Base-by-base conservation (phyloP, 2,888 invertebrate species). In the Boloria euphrosyne region DNA sequence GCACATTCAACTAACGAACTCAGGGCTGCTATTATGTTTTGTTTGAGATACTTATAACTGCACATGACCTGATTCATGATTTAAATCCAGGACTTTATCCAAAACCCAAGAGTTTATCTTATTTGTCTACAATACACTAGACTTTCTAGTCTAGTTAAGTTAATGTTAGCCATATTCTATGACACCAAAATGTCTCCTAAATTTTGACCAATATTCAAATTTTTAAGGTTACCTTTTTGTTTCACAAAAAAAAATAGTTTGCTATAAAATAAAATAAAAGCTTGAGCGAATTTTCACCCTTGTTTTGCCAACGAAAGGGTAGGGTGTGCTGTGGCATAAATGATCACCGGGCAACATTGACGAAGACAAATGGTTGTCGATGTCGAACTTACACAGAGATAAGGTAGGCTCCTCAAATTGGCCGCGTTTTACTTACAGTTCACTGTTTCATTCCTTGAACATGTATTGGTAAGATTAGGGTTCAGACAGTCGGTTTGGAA, bases 291-390 rank as follows among this genome's bases (percentile, higher is more conserved):
- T 70, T 4, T 4, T 0, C 1, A 3, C 52, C 78, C 81, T 78
- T 88, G 71, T 78, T 58, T 82, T 75, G 69, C 51, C 75, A 79
- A 57, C 75, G 79, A 89, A 92, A 90, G 90, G 90, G 90, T 89
- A 87, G 90, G 92, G 91, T 92, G 92, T 92, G 93, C 92, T 91
- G 87, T 86, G 85, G 92, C 92, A 93, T 93, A 92, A 93, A 93
- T 92, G 92, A 92, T 93, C 91, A 89, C 90, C 87, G 86, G 86
- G 86, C 85, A 85, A 84, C 86, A 82, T 84, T 92, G 93, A 93
- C 92, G 93, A 93, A 93, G 92, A 93, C 90, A 92, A 93, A 93
- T 90, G 92, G 89, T 85, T 79, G 76, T 77, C 83, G 82, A 87
- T 87, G 90, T 90, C 91, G 91, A 92, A 93, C 89, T 91, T 86